Evolutionary conservation across 1,140 invertebrate species (phyloP), one percentile per base, ranked within the genome.

Genomic region (Apis cerana): DNA sequence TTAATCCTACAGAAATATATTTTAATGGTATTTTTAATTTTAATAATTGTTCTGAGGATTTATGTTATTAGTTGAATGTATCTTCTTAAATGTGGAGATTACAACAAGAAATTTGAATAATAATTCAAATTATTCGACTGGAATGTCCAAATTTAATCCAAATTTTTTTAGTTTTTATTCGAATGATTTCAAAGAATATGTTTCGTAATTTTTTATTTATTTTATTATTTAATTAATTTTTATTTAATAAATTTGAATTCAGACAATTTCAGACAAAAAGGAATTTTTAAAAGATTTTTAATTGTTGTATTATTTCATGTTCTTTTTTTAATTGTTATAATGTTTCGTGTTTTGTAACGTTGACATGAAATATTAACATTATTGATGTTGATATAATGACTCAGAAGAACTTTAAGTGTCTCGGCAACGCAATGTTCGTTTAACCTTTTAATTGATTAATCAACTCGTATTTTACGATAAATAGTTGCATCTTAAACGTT

Each of bases 371-470:
- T 19, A 19, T 62, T n/a, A 80, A 74, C 17, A 64, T 48, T 27
- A 56, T 27, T 48, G 79, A 75, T 17, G 78, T 72, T 62, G 15
- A 48, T 62, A 5, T 50, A 56, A 10, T 56, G 52, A 71, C 52
- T 75, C 52, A 56, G 48, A 23, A 13, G 56, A 59, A 43, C 61
- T 58, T 27, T 58, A 75, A 74, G 23, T 50, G 13, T 67, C 61
- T 61, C 27, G 13, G 13, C 19, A 52, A 58, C 59, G 33, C 61
- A 75, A 65, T 52, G 74, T 50, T 80, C 79, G 33, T 56, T 80
- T 80, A 80, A 80, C 79, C 79, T 80, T 80, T 80, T 80, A 50
- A 80, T 75, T 75, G 79, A 50, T 56, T 80, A 75, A 80, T 80
- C 71, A 58, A 59, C 65, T 65, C 23, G 61, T 67, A 11, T 65